Percentiles rank a stretch among this genome's conserved stretches.
Evolutionary conservation across 2,888 invertebrate genomes (phyloP).

Genomic region (Lasioglossum oenotherae): DNA sequence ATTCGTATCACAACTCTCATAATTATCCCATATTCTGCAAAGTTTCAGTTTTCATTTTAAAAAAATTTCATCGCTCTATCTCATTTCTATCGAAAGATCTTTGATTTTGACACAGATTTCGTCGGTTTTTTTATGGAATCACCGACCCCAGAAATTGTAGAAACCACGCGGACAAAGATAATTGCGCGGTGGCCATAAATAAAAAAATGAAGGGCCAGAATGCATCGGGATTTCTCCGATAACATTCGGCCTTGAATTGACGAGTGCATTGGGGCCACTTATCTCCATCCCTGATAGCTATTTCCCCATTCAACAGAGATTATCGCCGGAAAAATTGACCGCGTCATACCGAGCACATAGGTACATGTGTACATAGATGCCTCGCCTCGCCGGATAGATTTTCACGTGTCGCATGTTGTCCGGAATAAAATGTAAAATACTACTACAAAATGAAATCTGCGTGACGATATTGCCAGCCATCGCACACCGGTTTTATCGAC

Average conservation of each 20-base stretch:
- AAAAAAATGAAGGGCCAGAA: not conserved
- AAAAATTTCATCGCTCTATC: no score
- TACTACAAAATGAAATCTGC: not conserved
- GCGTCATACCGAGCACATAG: slow-evolving; percentile 14
- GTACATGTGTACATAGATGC: no score
- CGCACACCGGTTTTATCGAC: not conserved
- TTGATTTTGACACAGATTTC: no score
- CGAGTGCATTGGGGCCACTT: slow-evolving; percentile 27
- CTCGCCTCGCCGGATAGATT: slow-evolving; percentile 20
- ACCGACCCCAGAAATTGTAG: not conserved
- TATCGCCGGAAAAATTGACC: slow-evolving; percentile 51
- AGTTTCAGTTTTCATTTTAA: no score
- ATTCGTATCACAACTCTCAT: no score
- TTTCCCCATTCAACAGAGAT: slow-evolving; percentile 28
- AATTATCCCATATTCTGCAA: no score
- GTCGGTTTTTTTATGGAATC: not conserved
- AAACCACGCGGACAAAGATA: not conserved
- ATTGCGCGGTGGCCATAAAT: not conserved
- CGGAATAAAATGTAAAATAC: slow-evolving; percentile 34
- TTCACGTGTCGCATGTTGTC: slow-evolving; percentile 15
- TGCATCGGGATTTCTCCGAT: not conserved
- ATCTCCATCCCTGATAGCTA: slow-evolving; percentile 32
- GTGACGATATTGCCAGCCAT: not conserved
- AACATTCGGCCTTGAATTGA: slow-evolving; percentile 40
- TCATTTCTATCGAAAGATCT: no score